Evolutionary conservation across 1,140 invertebrate genomes (phyloP).

Genomic region (Drosophila lacteicornis): DNA sequence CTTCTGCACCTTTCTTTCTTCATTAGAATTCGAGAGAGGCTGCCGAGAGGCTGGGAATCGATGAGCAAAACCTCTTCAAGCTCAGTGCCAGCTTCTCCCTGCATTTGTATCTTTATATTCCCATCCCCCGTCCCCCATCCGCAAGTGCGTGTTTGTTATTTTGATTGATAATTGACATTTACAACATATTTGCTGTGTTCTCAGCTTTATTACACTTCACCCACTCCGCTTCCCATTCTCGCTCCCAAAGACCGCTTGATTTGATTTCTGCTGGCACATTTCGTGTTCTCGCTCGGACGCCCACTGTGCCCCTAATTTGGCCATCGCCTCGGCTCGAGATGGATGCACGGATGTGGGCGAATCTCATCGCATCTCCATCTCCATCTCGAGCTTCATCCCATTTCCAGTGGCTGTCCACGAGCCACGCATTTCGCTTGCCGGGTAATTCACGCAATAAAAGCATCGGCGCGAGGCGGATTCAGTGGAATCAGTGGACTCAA

Average conservation of each 20-base stretch:
- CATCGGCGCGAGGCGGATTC: slow-evolving; percentile 54
- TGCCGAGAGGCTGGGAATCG: slow-evolving; percentile 62
- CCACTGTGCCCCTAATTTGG: slow-evolving; percentile 76
- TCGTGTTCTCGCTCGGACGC: slow-evolving; percentile 54
- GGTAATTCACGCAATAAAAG: slow-evolving; percentile 81
- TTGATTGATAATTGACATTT: slow-evolving; percentile 84
- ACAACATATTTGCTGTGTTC: slow-evolving; percentile 75
- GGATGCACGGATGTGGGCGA: slow-evolving; percentile 37
- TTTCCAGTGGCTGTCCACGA: slow-evolving; percentile 68
- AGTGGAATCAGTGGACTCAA: slow-evolving; percentile 15
- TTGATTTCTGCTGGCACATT: slow-evolving; percentile 59
- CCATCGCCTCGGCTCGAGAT: slow-evolving; percentile 25
- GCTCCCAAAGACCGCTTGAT: slow-evolving; percentile 41
- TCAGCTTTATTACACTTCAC: slow-evolving; percentile 70
- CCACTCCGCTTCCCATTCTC: slow-evolving; percentile 42
- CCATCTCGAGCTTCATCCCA: slow-evolving; percentile 36
- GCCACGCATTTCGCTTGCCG: slow-evolving; percentile 67
- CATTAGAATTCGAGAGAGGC: slow-evolving; percentile 67
- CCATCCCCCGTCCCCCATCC: neutral
- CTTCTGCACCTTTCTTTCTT: slow-evolving; percentile 62
- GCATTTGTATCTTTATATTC: slow-evolving; percentile 31
- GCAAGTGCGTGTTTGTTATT: slow-evolving; percentile 65
- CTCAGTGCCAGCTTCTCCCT: slow-evolving; percentile 25
- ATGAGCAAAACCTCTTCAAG: slow-evolving; percentile 57
- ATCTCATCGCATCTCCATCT: slow-evolving; percentile 43